Evolutionary conservation across 2,113 vertebrate genomes (phyloP).

Genomic region (Elachura formosa): DNA sequence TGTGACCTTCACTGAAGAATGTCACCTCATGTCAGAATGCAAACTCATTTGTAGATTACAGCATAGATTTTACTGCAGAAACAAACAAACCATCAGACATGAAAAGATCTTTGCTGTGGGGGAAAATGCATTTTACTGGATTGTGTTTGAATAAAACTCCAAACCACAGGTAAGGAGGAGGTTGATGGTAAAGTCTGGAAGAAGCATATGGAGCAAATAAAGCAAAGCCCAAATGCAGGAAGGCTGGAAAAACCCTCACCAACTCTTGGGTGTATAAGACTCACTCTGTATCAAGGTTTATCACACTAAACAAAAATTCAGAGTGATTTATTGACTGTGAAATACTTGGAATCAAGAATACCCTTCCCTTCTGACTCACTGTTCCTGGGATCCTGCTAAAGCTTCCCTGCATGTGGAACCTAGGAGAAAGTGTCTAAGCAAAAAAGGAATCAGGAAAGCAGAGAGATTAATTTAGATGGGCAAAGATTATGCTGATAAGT

Average conservation of each 20-base stretch:
- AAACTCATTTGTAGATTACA: constrained; percentile 14
- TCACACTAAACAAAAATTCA: background rate
- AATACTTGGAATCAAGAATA: background rate
- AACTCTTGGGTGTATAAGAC: background rate
- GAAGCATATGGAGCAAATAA: background rate
- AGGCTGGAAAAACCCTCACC: background rate
- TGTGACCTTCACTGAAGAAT: constrained; percentile 9
- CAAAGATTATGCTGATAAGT: background rate
- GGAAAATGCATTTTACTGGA: background rate
- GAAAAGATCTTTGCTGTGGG: background rate
- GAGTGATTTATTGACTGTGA: background rate
- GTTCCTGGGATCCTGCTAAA: background rate
- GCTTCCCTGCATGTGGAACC: background rate
- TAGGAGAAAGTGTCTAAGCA: background rate
- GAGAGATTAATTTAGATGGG: background rate
- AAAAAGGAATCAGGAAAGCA: background rate
- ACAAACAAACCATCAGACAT: background rate
- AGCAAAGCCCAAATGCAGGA: background rate
- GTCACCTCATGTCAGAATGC: background rate
- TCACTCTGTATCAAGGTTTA: background rate
- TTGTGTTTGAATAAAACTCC: background rate
- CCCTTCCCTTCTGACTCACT: background rate
- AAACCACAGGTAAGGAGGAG: background rate
- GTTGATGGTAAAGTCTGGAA: background rate
- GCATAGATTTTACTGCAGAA: background rate